A percentile compares a stretch with the other conserved stretches of the same genome.
phyloP scores from a whole-genome alignment of 2,888 invertebrate genomes.

The Brenthis hecate region DNA sequence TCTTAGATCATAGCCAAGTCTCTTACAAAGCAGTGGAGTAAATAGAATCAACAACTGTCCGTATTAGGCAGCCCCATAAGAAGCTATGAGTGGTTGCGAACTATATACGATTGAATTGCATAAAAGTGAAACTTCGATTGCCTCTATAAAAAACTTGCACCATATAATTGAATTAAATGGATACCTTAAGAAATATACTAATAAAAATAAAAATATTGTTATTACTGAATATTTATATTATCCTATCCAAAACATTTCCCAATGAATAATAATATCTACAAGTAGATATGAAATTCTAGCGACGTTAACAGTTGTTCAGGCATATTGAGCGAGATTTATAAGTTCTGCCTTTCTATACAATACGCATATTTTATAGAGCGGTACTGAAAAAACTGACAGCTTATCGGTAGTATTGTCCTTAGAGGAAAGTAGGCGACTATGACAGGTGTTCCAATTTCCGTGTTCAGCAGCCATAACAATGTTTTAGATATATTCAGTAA shows the following conservation, averaged over 20 bases:
- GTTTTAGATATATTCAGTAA: background rate
- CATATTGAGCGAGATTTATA: slow-evolving; percentile 11
- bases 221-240: too few species aligned
- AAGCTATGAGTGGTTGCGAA: too few species aligned
- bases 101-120: background rate
- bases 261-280: background rate
- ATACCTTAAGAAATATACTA: background rate
- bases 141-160: background rate
- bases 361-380: slow-evolving; percentile 14
- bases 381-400: slow-evolving; percentile 18
- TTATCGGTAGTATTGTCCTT: slow-evolving; percentile 24
- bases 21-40: too few species aligned
- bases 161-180: background rate
- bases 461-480: background rate
- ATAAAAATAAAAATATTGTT: background rate
- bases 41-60: too few species aligned
- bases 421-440: slow-evolving; percentile 20
- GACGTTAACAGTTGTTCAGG: slow-evolving; percentile 2
- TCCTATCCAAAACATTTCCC: background rate
- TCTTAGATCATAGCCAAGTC: too few species aligned
- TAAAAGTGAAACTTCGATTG: background rate
- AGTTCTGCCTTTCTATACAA: slow-evolving; percentile 4
- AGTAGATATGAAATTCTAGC: slow-evolving; percentile 6
- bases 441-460: slow-evolving; percentile 15
- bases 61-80: too few species aligned